A percentile compares a stretch with the other conserved stretches of the same genome.
Conservation (phyloP, 2,888 invertebrate genomes). For the Stenodera caucasica region DNA sequence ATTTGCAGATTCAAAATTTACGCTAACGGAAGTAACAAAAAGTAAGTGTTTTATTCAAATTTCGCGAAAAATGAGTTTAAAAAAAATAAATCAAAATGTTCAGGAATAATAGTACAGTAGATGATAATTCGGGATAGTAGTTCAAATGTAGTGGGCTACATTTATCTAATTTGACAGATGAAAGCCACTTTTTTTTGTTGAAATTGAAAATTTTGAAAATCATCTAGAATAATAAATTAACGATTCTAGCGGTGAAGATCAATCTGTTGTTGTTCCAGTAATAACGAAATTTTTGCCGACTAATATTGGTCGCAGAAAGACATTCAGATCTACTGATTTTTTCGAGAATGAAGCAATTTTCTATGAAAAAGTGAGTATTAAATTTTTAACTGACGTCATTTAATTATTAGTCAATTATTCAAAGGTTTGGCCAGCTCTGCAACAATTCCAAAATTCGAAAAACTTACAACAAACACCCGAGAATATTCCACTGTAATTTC, state of each 20-base stretch:
- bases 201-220: too few species aligned
- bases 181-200: too few species aligned
- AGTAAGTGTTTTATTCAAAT: slow-evolving; percentile 25
- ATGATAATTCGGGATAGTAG: too few species aligned
- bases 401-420: slow-evolving; percentile 26
- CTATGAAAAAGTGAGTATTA: slow-evolving; percentile 58
- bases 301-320: slow-evolving; percentile 63
- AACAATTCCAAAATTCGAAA: slow-evolving; percentile 51
- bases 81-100: too few species aligned
- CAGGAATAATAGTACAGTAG: too few species aligned
- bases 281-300: slow-evolving; percentile 70
- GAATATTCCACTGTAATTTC: slow-evolving; percentile 18
- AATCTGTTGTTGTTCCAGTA: slow-evolving; percentile 54
- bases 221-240: too few species aligned
- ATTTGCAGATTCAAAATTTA: slow-evolving; percentile 63
- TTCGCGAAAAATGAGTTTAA: neutral
- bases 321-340: slow-evolving; percentile 68
- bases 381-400: too few species aligned
- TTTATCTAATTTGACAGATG: too few species aligned
- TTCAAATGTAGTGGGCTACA: too few species aligned
- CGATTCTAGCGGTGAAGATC: slow-evolving; percentile 21
- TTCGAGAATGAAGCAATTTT: slow-evolving; percentile 72
- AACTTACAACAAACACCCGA: slow-evolving; percentile 35
- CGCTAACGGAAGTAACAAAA: slow-evolving; percentile 51
- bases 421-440: slow-evolving; percentile 55